Base-by-base conservation (phyloP, 2,888 invertebrate species). In the Eledone cirrhosa region DNA sequence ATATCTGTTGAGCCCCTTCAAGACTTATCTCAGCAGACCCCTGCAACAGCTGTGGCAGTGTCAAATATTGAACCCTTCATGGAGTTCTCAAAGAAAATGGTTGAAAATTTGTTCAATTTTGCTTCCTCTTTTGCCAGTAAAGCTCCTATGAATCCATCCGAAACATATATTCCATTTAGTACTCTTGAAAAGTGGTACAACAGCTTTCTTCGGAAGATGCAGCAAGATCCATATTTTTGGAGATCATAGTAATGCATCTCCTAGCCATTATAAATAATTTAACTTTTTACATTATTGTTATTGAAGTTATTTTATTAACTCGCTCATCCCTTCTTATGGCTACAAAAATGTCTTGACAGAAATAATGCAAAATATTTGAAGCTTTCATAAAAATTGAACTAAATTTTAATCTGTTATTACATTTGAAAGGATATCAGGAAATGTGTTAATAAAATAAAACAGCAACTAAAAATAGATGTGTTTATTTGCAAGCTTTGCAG, bases 151-250 rank as follows among this genome's bases (percentile, higher is more conserved):
- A 92, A 93, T 0, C 95, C 95, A 0, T 93, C 93, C 0, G 95
- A 96, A 83, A 94, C 94, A 14, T 97, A 94, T 91, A 94, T 99
- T 78, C 98, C 98, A 0, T 92, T 97, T 48, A 95, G 94, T 79
- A 94, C 95, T 0, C 93, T 99, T 59, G 96, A 97, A 89, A 95
- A 94, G 47, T 99, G 99, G 99, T 99, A 96, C 89, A 94, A 94
- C 83, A 98, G 95, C 89, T 99, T 99, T 89, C 95, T 96, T 89
- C 92, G 98, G 85, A 93, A 97, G 85, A 92, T 98, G 82, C 94
- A 94, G 84, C 95, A 95, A 83, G 97, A 97, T 92, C 98, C 98
- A 0, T 95, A 97, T 89, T 98, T 98, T 90, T 98, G 98, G 98
- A 96, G 89, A 83, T 87, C 87, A 78, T 91, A 76, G 63, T 41